Evolutionary conservation across 2,888 invertebrate genomes (phyloP).

Genomic region (Pheosia tremula): DNA sequence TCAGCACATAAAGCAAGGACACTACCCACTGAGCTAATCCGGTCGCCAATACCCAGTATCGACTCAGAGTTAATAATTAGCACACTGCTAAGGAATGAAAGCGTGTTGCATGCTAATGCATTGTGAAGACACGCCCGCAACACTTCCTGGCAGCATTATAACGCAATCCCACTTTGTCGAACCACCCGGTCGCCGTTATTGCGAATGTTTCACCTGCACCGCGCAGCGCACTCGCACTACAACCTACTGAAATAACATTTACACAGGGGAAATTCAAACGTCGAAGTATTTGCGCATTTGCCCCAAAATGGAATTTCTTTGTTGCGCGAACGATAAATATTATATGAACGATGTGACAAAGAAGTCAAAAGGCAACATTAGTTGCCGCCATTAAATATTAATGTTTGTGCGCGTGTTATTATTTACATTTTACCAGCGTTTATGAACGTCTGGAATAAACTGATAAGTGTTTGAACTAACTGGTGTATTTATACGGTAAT

Average conservation of each 20-base stretch:
- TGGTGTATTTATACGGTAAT: too few relatives aligned
- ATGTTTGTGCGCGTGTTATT: conserved; percentile 24
- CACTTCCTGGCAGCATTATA: conserved; percentile 46
- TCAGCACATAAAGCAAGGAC: too few relatives aligned
- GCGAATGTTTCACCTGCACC: conserved; percentile 75
- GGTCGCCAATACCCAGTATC: too few relatives aligned
- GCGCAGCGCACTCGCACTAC: conserved; percentile 37
- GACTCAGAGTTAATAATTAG: too few relatives aligned
- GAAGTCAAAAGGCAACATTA: conserved; percentile 62
- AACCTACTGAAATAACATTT: conserved; percentile 77
- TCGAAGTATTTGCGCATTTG: conserved; percentile 81
- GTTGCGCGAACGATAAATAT: conserved; percentile 76
- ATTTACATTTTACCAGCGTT: conserved; percentile 2
- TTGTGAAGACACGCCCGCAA: conserved; percentile 33
- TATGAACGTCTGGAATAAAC: background rate
- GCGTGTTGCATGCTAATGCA: conserved; percentile 35
- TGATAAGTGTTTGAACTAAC: too few relatives aligned
- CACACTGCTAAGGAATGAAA: background rate
- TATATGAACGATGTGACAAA: conserved; percentile 75
- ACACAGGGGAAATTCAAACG: conserved; percentile 81
- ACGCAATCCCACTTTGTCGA: conserved; percentile 58
- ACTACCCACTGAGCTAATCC: too few relatives aligned
- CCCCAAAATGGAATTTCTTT: conserved; percentile 79
- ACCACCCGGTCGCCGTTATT: conserved; percentile 60
- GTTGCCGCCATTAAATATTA: conserved; percentile 60